Evolutionary conservation across 2,113 vertebrate genomes (phyloP), one percentile per base, ranked within the genome.

Genomic region (Urocitellus parryii): DNA sequence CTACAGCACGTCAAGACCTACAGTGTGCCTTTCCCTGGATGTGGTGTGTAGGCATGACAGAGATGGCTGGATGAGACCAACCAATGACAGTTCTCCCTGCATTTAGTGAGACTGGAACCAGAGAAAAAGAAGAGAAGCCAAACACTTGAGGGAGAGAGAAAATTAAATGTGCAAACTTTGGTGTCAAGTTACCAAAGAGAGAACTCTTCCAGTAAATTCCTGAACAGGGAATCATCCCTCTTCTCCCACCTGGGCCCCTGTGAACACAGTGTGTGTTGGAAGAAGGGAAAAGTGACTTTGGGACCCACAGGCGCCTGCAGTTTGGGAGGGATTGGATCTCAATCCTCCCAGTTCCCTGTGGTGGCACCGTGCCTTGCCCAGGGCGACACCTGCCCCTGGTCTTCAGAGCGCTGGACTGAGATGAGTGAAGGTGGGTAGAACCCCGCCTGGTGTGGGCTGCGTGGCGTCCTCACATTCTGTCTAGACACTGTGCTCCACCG

Each of bases 221-320:
- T 29, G 37, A 6, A 48, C 12, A 14, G 65, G 2, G 48, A 8
- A 29, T 32, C 13, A 25, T 20, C 32, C 0, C 6, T 13, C 4
- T 5, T n/a, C 27, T 74, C 9, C 37, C 25, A 0, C 42, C 58
- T 18, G 34, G 6, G 27, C 20, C n/a, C 53, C 24, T 13, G 0
- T 4, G 77, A 70, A n/a, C 17, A 34, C 16, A 2, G 4, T n/a
- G 39, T 32, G 5, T 27, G 11, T 14, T 13, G 37, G 27, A 29
- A 70, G 61, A 61, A 12, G 45, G 3, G 12, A 39, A 39, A 20
- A 32, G 18, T 51, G 29, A 12, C 51, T 37, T 32, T 3, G 29
- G 72, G 56, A 13, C 20, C 8, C 6, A 0, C 14, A 2, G 4
- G 11, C 13, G 16, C 56, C 48, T 51, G 29, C 48, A 53, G 1